Percentiles rank a stretch among this genome's conserved stretches.
phyloP scores from a whole-genome alignment of 2,113 vertebrate species.

The Labrus mixtus region DNA sequence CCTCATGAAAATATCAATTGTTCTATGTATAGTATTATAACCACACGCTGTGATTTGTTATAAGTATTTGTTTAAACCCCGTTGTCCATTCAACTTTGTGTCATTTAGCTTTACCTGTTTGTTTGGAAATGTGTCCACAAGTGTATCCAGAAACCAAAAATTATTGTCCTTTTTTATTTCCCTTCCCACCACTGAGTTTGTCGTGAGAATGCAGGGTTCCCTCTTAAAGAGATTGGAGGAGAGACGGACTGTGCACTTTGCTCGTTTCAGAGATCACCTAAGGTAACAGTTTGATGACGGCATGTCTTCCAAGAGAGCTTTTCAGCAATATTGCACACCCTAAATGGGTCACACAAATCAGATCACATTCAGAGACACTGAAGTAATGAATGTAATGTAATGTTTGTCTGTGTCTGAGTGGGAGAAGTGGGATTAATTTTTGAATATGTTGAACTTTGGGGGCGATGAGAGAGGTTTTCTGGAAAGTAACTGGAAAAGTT shows the following conservation, averaged over 20 bases:
- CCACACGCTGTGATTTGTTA: conserved; percentile 58
- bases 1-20: conserved; percentile 61
- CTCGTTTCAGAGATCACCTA: conserved; percentile 45
- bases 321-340: conserved; percentile 77
- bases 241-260: conserved; percentile 59
- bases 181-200: conserved; percentile 28
- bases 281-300: conserved; percentile 36
- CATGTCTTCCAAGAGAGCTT: conserved; percentile 74
- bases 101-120: conserved; percentile 54
- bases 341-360: conserved; percentile 59
- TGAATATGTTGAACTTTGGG: conserved; percentile 49
- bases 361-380: conserved; percentile 42
- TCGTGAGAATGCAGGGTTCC: conserved; percentile 42
- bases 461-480: conserved; percentile 8
- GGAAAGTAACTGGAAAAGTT: background rate
- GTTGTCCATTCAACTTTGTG: conserved; percentile 47
- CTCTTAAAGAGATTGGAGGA: conserved; percentile 28
- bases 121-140: conserved; percentile 43
- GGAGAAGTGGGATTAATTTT: conserved; percentile 13
- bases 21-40: conserved; percentile 71
- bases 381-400: conserved; percentile 74
- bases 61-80: conserved; percentile 60
- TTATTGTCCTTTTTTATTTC: conserved; percentile 48
- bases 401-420: conserved; percentile 38
- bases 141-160: conserved; percentile 69